phyloP scores from a whole-genome alignment of 1,140 invertebrate genomes.

The Portunus trituberculatus region DNA sequence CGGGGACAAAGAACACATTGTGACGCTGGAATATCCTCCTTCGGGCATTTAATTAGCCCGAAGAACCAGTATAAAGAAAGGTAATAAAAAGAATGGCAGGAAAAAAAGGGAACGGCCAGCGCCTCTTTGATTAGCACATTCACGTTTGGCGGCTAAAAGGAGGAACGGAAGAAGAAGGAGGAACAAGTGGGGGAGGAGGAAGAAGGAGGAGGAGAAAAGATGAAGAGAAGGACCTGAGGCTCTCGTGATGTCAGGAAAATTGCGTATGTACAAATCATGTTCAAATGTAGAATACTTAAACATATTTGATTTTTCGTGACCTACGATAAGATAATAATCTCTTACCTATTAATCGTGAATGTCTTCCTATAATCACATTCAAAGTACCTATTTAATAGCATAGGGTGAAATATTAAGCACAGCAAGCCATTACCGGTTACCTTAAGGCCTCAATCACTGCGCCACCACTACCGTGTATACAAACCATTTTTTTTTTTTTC shows the following conservation, averaged over 20 bases:
- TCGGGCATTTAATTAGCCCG: slow-evolving; percentile 72
- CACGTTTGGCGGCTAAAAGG: slow-evolving; percentile 42
- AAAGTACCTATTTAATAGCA: no score
- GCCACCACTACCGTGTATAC: background rate
- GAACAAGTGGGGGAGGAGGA: background rate
- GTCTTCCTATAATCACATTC: no score
- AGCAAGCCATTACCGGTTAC: background rate
- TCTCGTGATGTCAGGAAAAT: background rate
- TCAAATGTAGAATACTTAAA: no score
- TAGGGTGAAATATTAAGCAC: no score
- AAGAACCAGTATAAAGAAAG: slow-evolving; percentile 62
- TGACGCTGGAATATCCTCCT: slow-evolving; percentile 57
- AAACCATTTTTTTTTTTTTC: background rate
- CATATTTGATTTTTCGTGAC: no score
- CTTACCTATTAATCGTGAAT: no score
- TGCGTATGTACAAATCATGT: no score
- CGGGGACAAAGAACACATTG: slow-evolving; percentile 66
- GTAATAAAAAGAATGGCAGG: slow-evolving; percentile 37
- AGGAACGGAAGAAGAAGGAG: background rate
- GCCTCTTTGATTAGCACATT: slow-evolving; percentile 68
- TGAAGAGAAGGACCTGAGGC: background rate
- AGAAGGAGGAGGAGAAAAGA: background rate
- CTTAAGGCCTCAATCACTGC: background rate
- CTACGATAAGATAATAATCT: no score
- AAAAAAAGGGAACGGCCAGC: slow-evolving; percentile 36